Evolutionary conservation across 1,140 invertebrate species (phyloP).

Genomic region (Drosophila elegans): DNA sequence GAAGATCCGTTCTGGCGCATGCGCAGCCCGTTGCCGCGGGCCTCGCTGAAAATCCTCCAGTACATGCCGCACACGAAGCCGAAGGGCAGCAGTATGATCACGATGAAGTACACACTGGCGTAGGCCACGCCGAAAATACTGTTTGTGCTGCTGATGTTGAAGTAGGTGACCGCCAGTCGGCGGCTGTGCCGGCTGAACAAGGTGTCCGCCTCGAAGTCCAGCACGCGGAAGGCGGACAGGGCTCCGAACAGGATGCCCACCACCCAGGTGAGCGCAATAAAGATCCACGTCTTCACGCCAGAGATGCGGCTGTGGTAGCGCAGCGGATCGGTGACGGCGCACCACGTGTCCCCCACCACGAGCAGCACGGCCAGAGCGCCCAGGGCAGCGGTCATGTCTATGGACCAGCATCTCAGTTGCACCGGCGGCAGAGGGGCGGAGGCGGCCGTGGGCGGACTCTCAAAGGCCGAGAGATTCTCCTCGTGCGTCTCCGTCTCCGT

Average conservation of each 20-base stretch:
- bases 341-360: constrained; percentile 94
- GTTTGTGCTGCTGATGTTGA: constrained; percentile 65
- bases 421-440: constrained; percentile 43
- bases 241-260: constrained; percentile 87
- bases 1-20: constrained; percentile 88
- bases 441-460: constrained; percentile 13
- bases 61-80: constrained; percentile 90
- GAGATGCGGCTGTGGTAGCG: constrained; percentile 92
- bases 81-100: constrained; percentile 89
- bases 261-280: constrained; percentile 90
- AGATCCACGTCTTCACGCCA: constrained; percentile 88
- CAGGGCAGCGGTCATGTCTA: constrained; percentile 80
- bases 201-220: constrained; percentile 72
- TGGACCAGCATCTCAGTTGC: constrained; percentile 79
- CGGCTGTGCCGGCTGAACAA: constrained; percentile 61
- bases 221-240: constrained; percentile 83
- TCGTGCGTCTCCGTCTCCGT: constrained; percentile 77
- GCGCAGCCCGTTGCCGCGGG: constrained; percentile 89
- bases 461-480: constrained; percentile 64
- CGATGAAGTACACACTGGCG: constrained; percentile 85
- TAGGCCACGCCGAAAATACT: constrained; percentile 76
- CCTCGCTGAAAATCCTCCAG: constrained; percentile 89
- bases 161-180: constrained; percentile 61
- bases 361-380: constrained; percentile 90
- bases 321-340: constrained; percentile 93